These are phyloP conservation scores for Eupithecia abbreviata DNA, from an alignment of 2,888 invertebrate genomes.

Conservation along the genomic window DNA sequence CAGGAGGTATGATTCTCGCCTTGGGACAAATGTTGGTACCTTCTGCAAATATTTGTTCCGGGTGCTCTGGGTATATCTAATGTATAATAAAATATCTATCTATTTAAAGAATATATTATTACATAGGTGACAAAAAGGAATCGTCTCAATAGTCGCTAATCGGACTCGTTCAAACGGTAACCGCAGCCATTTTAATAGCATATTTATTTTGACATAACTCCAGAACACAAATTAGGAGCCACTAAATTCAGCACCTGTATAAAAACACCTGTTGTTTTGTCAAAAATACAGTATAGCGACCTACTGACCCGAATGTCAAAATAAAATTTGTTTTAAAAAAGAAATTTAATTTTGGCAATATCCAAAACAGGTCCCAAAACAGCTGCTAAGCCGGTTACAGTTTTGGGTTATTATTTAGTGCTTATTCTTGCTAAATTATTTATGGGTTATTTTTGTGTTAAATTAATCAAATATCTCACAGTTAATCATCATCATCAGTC, in stretches of 20 bases:
- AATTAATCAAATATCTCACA: background rate
- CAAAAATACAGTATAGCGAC: conserved; percentile 23
- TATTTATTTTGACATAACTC: background rate
- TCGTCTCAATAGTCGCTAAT: background rate
- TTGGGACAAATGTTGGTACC: too few species aligned
- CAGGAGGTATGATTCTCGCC: too few species aligned
- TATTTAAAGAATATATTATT: too few species aligned
- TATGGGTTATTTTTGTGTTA: background rate
- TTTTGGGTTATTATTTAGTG: background rate
- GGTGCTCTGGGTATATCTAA: too few species aligned
- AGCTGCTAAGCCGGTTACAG: conserved; percentile 4
- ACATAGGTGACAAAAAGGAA: background rate
- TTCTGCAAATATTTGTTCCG: too few species aligned
- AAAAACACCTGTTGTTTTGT: conserved; percentile 27
- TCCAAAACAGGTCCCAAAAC: background rate
- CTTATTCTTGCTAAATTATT: background rate
- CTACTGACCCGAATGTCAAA: conserved; percentile 26
- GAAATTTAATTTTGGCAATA: background rate
- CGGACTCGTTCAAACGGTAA: background rate
- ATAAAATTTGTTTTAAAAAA: background rate
- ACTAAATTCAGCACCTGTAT: conserved; percentile 26
- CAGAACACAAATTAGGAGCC: background rate
- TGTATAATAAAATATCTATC: too few species aligned
- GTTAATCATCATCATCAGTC: too few species aligned
- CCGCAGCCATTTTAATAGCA: background rate